phyloP scores from a whole-genome alignment of 2,113 vertebrate genomes.

The Tricholaema leucomelas region DNA sequence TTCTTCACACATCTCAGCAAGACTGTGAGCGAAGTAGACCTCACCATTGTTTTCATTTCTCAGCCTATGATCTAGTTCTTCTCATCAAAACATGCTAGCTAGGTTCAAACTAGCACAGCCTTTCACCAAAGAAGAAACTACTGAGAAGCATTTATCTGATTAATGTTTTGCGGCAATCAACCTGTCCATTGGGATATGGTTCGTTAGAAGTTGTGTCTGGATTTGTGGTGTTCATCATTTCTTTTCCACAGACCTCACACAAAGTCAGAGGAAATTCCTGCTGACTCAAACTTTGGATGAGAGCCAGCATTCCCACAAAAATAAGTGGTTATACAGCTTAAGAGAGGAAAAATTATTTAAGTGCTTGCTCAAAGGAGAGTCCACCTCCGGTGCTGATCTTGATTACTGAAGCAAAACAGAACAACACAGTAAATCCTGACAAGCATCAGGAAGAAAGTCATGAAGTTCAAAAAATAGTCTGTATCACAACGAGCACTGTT shows the following conservation, averaged over 20 bases:
- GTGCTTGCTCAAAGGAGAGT: background rate
- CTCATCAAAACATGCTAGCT: too few species aligned
- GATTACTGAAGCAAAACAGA: background rate
- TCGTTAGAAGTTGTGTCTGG: background rate
- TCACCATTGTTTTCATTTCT: too few species aligned
- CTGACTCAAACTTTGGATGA: background rate
- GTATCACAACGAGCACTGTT: background rate
- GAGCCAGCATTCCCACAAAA: background rate
- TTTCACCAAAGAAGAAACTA: background rate
- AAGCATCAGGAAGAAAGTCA: background rate
- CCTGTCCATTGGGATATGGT: constrained; percentile 8
- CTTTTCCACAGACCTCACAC: background rate
- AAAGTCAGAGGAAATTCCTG: constrained; percentile 24
- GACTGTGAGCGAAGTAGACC: too few species aligned
- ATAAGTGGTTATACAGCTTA: background rate
- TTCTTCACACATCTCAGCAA: too few species aligned
- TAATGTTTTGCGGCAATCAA: constrained; percentile 36
- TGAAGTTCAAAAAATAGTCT: background rate
- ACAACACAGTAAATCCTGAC: background rate
- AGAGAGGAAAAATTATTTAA: background rate
- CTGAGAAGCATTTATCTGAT: constrained; percentile 21
- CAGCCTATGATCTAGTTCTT: too few species aligned
- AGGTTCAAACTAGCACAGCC: too few species aligned
- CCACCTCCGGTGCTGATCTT: background rate
- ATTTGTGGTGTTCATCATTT: background rate